Percentiles rank a stretch among this genome's conserved stretches.
These are phyloP conservation scores for Albula goreensis DNA, from an alignment of 2,113 vertebrate species.

Conservation along the genomic window DNA sequence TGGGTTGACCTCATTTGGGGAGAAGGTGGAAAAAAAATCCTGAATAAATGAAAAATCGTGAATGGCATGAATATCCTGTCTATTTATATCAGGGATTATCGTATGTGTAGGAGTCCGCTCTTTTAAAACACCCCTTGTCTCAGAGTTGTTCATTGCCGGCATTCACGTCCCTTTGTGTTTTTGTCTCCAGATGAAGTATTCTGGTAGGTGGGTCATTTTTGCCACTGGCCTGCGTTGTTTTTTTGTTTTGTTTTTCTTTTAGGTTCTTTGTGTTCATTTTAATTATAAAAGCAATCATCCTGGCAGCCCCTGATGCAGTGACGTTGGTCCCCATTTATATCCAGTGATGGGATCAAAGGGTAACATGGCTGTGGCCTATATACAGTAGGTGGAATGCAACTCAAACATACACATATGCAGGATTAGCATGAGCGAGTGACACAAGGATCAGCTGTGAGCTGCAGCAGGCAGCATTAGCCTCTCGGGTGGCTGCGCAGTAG, in stretches of 20 bases:
- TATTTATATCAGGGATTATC: slow-evolving; percentile 57
- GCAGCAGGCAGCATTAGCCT: background rate
- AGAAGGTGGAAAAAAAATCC: slow-evolving; percentile 38
- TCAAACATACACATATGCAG: background rate
- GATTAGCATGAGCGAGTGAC: slow-evolving; percentile 8
- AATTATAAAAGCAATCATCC: background rate
- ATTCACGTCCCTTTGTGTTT: slow-evolving; percentile 28
- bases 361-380: background rate
- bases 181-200: slow-evolving; percentile 3
- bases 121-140: slow-evolving; percentile 30
- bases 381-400: background rate
- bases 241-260: background rate
- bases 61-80: slow-evolving; percentile 27
- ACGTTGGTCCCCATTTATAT: background rate
- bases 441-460: slow-evolving; percentile 9
- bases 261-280: background rate
- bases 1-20: slow-evolving; percentile 50
- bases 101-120: slow-evolving; percentile 43
- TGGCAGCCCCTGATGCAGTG: background rate
- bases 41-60: slow-evolving; percentile 42
- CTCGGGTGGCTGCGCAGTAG: background rate
- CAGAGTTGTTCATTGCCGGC: slow-evolving; percentile 32
- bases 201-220: background rate
- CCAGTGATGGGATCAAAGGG: background rate
- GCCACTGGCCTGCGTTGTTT: background rate